Evolutionary conservation across 2,888 invertebrate genomes (phyloP).

Genomic region (Perdita meconis): DNA sequence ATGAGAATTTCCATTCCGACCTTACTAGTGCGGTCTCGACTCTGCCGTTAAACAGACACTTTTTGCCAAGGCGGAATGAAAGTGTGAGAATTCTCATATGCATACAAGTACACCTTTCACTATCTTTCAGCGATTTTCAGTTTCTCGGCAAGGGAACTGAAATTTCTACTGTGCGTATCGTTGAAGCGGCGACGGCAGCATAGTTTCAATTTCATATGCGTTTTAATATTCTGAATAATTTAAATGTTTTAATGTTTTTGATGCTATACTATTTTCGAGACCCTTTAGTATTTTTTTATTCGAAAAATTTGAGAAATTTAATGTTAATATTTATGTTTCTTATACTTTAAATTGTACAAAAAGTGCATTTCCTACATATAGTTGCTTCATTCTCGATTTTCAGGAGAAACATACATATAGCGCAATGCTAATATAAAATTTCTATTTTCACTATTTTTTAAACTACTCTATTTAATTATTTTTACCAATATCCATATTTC

Average conservation of each 20-base stretch:
- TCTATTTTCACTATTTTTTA: no score
- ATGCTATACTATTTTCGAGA: not conserved
- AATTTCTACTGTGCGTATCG: slow-evolving; percentile 19
- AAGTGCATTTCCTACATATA: no score
- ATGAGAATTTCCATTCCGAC: slow-evolving; percentile 74
- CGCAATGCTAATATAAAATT: no score
- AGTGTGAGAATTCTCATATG: slow-evolving; percentile 77
- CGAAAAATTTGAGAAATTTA: no score
- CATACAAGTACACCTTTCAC: slow-evolving; percentile 63
- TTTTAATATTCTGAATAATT: not conserved
- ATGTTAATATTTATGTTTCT: no score
- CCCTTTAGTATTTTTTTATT: not conserved
- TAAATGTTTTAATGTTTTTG: not conserved
- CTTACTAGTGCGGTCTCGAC: slow-evolving; percentile 48
- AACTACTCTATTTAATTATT: no score
- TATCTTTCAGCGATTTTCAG: slow-evolving; percentile 49
- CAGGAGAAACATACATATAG: no score
- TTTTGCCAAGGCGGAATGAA: slow-evolving; percentile 72
- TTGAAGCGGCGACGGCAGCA: not conserved
- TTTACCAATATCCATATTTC: no score
- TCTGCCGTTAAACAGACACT: slow-evolving; percentile 52
- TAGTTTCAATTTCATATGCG: not conserved
- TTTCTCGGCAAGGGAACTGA: slow-evolving; percentile 31
- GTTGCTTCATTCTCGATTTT: no score
- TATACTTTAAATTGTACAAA: no score